These are phyloP conservation scores for Crepidodera aurea DNA, from an alignment of 2,888 invertebrate species.

Conservation along the genomic window DNA sequence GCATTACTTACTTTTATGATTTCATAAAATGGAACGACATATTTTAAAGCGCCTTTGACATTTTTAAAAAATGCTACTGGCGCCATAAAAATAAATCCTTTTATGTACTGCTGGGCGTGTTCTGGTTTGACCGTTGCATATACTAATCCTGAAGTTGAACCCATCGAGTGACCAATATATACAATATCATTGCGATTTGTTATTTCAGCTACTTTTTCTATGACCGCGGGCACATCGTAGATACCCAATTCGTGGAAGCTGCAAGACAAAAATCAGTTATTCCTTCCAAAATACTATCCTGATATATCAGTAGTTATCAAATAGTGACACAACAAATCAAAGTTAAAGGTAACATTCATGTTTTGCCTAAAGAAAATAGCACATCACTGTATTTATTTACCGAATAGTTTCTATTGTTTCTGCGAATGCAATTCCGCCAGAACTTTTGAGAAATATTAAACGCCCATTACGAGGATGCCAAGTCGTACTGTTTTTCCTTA, in stretches of 20 bases:
- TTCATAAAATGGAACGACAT: conserved; percentile 21
- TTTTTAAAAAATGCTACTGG: conserved; percentile 72
- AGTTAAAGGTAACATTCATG: too few species aligned
- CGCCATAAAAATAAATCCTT: conserved; percentile 71
- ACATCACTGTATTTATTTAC: too few species aligned
- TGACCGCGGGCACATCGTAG: conserved; percentile 83
- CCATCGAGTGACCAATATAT: conserved; percentile 90
- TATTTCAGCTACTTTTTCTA: conserved; percentile 70
- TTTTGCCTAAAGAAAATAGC: too few species aligned
- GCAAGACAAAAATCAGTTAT: too few species aligned
- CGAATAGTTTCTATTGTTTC: too few species aligned
- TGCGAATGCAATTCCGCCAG: too few species aligned
- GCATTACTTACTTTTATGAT: conserved; percentile 23
- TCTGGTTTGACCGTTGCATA: conserved; percentile 73
- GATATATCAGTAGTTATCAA: too few species aligned
- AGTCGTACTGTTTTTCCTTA: too few species aligned
- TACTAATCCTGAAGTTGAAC: conserved; percentile 75
- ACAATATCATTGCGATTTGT: conserved; percentile 64
- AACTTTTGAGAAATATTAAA: too few species aligned
- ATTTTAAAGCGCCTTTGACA: conserved; percentile 52
- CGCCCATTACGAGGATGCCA: too few species aligned
- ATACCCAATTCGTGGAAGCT: conserved; percentile 88
- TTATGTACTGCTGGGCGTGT: conserved; percentile 70
- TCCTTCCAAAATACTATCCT: too few species aligned
- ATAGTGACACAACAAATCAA: too few species aligned